Conservation (phyloP, 2,888 invertebrate genomes). For the Lissonota sp. region DNA sequence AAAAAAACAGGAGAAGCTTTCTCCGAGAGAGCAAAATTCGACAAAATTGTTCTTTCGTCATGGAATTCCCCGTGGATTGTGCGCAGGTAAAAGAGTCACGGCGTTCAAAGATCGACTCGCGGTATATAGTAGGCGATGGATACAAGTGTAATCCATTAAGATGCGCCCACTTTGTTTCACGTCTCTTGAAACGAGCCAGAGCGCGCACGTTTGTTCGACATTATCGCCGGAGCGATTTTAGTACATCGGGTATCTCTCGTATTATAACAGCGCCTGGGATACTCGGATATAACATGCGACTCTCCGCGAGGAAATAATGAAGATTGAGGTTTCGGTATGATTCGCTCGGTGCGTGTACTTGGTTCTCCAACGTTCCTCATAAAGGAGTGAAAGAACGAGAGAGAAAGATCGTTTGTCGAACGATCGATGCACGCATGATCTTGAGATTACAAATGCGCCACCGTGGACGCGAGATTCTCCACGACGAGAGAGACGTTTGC, state of each 20-base stretch:
- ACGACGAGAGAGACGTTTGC: too few relatives aligned
- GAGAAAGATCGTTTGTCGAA: constrained; percentile 44
- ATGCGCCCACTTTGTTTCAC: constrained; percentile 76
- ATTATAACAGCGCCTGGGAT: not conserved
- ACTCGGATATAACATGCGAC: not conserved
- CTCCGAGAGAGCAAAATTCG: too few relatives aligned
- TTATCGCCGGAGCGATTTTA: not conserved
- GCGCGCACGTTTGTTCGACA: not conserved
- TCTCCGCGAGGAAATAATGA: constrained; percentile 2
- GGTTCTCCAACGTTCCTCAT: constrained; percentile 11
- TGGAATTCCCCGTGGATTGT: too few relatives aligned
- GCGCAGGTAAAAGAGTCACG: too few relatives aligned
- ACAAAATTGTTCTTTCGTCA: too few relatives aligned
- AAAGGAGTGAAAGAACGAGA: too few relatives aligned
- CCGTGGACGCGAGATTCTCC: constrained; percentile 31
- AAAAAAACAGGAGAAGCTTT: too few relatives aligned
- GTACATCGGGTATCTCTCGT: not conserved
- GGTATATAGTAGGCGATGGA: constrained; percentile 71
- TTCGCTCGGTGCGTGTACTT: constrained; percentile 28
- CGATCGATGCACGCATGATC: constrained; percentile 40
- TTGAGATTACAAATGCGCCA: constrained; percentile 38
- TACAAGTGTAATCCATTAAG: constrained; percentile 80
- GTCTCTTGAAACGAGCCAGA: constrained; percentile 51
- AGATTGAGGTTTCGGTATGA: constrained; percentile 32
- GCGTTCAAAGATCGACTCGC: constrained; percentile 29